Percentiles rank a stretch among this genome's conserved stretches.
Conservation (phyloP, 2,797 vertebrate species). For the Fistularia tabacaria region DNA sequence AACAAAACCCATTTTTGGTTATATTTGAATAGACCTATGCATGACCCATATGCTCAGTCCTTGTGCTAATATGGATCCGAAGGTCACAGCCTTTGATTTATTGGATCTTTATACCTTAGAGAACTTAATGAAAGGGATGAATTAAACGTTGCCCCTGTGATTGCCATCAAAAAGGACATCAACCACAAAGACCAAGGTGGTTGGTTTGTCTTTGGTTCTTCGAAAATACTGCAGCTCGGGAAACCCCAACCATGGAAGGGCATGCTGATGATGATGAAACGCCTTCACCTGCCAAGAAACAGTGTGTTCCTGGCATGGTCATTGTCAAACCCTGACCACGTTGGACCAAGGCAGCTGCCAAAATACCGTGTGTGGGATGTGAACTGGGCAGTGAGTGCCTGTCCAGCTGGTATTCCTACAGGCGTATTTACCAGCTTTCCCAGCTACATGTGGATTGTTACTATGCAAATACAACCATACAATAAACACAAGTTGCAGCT, state of each 20-base stretch:
- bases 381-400: slow-evolving; percentile 28
- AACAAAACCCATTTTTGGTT: no score
- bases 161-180: no score
- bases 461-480: neutral
- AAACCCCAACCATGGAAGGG: slow-evolving; percentile 17
- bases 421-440: slow-evolving; percentile 35
- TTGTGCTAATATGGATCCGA: no score
- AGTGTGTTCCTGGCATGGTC: slow-evolving; percentile 23
- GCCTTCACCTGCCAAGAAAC: slow-evolving; percentile 10
- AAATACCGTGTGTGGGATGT: slow-evolving; percentile 33
- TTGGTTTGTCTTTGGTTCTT: no score
- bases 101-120: no score
- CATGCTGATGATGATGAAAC: slow-evolving; percentile 8
- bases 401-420: slow-evolving; percentile 38
- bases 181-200: no score
- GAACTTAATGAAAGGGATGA: no score
- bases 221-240: neutral
- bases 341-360: slow-evolving; percentile 34
- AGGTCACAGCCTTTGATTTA: no score
- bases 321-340: slow-evolving; percentile 17
- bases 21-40: no score
- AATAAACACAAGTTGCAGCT: neutral
- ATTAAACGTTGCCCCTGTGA: no score
- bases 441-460: slow-evolving; percentile 11
- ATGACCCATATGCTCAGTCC: no score